Base-by-base conservation (phyloP, 2,888 invertebrate species). In the Odontothrips loti region DNA sequence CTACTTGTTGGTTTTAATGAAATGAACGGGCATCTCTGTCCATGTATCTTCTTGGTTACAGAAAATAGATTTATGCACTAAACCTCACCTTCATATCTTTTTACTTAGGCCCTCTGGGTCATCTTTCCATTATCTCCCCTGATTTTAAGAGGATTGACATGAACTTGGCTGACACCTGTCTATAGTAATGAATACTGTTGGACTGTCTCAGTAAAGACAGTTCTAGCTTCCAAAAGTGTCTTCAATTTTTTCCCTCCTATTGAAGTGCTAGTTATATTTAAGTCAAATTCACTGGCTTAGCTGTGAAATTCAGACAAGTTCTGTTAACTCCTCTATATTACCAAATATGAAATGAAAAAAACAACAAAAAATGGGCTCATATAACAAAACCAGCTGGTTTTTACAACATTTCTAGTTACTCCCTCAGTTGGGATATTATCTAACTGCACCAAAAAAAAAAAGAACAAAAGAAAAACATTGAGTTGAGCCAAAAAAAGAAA, bases 31-130 rank as follows among this genome's bases (percentile, higher is more conserved):
- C 12, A 23, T 27, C 27, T 27, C 27, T 75, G 68, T 75, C 27
- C 68, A 75, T 75, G 68, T 75, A 75, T 27, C 27, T 75, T 75
- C 12, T 75, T 27, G 23, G 68, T 27, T 27, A 12, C 68, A 12
- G 27, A 23, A 75, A 75, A 75, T 75, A 75, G 68, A 75, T 23
- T 27, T 75, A 27, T 75, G n/a, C 23, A 75, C 23, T 27, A 75
- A 75, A 75, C 68, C 27, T 12, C 9, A 75, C 12, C 68, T 75
- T 68, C 27, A 75, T 27, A 75, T 75, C 68, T 75, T 27, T 75
- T 75, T 75, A 75, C 68, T 75, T 27, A 11, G 68, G 27, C 27
- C 68, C 68, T 75, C 10, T 75, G 68, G 68, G 68, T 75, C 68
- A 75, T 12, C 11, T 75, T 75, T 11, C 68, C 68, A 75, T 75